Evolutionary conservation across 2,888 invertebrate species (phyloP), one percentile per base, ranked within the genome.

Genomic region (Cheiracanthium punctorium): DNA sequence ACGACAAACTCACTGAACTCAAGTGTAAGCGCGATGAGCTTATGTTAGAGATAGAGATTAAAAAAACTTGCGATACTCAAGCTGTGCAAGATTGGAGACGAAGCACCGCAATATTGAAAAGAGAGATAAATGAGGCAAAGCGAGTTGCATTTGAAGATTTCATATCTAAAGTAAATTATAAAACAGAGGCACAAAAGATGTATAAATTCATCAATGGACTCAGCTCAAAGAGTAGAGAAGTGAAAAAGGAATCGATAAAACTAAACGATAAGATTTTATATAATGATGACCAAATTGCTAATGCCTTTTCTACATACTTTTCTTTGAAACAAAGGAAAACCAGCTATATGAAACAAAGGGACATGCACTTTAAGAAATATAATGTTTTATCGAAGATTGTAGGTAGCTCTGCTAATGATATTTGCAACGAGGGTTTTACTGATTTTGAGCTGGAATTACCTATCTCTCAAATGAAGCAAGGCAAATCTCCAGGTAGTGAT

Each of bases 141-240:
- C 33, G 32, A 70, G 20, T 32, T n/a, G 65, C 41, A 4, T 80
- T 80, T 72, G 20, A 28, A 1, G 41, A 72, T n/a, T 80, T 72
- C 29, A 80, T 64, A 7, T 80, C 72, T 64, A 80, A 72, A 64
- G 64, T 80, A 37, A 80, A 72, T 37, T 80, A 28, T 43, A 80
- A 80, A 72, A 80, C 58, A 71, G 41, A 80, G 41, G 10, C 64
- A 4, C 7, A 48, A 1, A 80, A 72, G 8, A 41, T 72, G 2
- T 80, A 41, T 71, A 72, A 33, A 58, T 72, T 80, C 71, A 80
- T 65, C 41, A 77, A 70, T 20, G 30, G 20, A 14, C 32, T 69
- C 0, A 32, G 52, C 20, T 70, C 67, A 67, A 69, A 52, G 17
- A 33, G 24, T 33, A 29, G 20, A 30, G 20, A 33, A 17, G 17